These are phyloP conservation scores for Darevskia nairensis DNA, from an alignment of 2,797 vertebrate genomes.

Conservation along the genomic window DNA sequence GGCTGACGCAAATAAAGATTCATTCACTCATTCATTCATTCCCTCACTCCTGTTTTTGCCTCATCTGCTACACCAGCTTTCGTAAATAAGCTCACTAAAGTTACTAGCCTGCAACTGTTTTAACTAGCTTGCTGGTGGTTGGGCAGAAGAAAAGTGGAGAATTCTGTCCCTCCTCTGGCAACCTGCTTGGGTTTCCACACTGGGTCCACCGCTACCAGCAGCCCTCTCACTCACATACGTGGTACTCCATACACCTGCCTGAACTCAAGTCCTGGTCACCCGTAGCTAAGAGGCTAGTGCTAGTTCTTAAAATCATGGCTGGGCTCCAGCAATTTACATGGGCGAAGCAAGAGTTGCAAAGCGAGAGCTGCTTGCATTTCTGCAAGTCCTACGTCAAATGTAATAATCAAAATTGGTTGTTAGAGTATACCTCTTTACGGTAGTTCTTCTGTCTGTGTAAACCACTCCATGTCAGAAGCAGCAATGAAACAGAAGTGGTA, in stretches of 20 bases:
- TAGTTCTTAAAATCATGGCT: background rate
- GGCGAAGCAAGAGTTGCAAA: background rate
- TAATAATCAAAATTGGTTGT: background rate
- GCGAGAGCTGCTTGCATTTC: background rate
- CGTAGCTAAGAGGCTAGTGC: background rate
- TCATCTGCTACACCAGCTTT: background rate
- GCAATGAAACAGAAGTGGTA: background rate
- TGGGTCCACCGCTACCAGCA: no score
- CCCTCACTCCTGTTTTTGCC: background rate
- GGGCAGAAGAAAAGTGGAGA: background rate
- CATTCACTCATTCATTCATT: no score
- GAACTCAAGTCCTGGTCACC: background rate
- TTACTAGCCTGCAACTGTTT: no score
- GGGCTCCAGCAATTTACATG: background rate
- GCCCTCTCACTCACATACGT: background rate
- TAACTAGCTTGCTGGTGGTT: no score
- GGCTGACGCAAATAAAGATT: no score
- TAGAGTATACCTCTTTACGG: background rate
- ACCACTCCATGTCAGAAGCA: background rate
- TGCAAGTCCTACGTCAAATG: background rate
- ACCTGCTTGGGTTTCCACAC: background rate
- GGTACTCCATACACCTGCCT: background rate
- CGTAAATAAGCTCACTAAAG: background rate
- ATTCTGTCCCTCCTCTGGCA: background rate
- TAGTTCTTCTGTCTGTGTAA: background rate